Evolutionary conservation across 2,113 vertebrate species (phyloP).

Genomic region (Ancistrus triradiatus): DNA sequence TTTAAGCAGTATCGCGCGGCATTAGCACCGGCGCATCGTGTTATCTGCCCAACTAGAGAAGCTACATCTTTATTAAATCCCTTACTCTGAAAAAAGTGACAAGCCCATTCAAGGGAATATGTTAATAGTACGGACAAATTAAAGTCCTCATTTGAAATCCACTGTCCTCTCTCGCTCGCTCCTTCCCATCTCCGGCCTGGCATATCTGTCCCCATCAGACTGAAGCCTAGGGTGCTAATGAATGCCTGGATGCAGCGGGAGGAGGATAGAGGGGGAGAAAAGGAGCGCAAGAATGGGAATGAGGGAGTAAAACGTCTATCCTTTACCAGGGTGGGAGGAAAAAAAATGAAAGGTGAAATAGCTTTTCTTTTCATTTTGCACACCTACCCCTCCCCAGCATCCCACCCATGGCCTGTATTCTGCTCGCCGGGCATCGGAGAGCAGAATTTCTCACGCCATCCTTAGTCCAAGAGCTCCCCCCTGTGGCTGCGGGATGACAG

Average conservation of each 20-base stretch:
- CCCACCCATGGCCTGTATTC: slow-evolving; percentile 35
- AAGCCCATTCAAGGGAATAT: slow-evolving; percentile 77
- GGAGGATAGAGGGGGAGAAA: slow-evolving; percentile 23
- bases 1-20: slow-evolving; percentile 85
- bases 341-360: slow-evolving; percentile 75
- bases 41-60: slow-evolving; percentile 91
- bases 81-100: slow-evolving; percentile 80
- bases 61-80: slow-evolving; percentile 98
- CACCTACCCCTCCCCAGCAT: slow-evolving; percentile 58
- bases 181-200: slow-evolving; percentile 42
- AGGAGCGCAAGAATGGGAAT: slow-evolving; percentile 37
- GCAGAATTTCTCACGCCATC: not conserved
- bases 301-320: slow-evolving; percentile 61
- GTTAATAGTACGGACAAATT: slow-evolving; percentile 75
- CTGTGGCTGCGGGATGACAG: slow-evolving; percentile 74
- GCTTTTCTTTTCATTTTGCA: slow-evolving; percentile 80
- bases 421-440: not conserved
- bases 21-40: slow-evolving; percentile 87
- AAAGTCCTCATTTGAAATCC: slow-evolving; percentile 57
- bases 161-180: slow-evolving; percentile 42
- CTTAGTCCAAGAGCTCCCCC: slow-evolving; percentile 94
- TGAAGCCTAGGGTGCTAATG: slow-evolving; percentile 50
- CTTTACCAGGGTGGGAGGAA: slow-evolving; percentile 51
- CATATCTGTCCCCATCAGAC: slow-evolving; percentile 56
- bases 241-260: slow-evolving; percentile 39